A percentile compares a stretch with the other conserved stretches of the same genome.
Conservation (phyloP, 2,797 vertebrate species). For the Tadarida brasiliensis region DNA sequence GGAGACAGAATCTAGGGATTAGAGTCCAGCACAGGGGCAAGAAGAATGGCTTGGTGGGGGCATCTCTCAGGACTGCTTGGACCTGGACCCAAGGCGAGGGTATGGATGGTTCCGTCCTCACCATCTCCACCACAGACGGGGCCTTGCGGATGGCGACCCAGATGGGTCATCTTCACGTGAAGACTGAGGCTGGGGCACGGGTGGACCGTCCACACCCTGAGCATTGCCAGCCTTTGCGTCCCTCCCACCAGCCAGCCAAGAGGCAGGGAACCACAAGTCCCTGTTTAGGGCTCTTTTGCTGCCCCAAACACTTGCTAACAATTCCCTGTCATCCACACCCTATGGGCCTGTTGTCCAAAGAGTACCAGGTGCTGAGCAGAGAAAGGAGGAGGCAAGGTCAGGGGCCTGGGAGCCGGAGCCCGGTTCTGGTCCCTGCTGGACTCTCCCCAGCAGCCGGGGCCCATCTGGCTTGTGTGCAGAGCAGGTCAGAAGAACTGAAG, state of each 20-base stretch:
- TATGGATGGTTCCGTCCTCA: background rate
- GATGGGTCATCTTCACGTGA: background rate
- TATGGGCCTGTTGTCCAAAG: background rate
- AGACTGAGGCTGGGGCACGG: background rate
- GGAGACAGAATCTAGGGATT: conserved; percentile 4
- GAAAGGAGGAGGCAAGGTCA: background rate
- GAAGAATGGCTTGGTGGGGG: background rate
- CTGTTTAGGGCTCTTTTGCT: background rate
- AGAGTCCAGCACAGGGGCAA: background rate
- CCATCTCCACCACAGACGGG: fast-evolving
- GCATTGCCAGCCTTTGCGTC: background rate
- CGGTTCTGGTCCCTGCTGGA: background rate
- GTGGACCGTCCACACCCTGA: background rate
- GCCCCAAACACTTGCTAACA: background rate
- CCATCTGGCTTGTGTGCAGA: background rate
- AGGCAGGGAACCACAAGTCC: background rate
- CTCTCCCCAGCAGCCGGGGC: background rate
- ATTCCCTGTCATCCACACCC: background rate
- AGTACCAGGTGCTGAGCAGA: background rate
- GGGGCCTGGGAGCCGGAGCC: background rate
- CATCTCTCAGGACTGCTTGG: background rate
- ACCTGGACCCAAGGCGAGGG: background rate
- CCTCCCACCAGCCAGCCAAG: background rate
- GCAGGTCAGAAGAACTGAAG: background rate
- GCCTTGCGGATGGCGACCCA: background rate